Evolutionary conservation across 2,113 vertebrate genomes (phyloP).

Genomic region (Cavia porcellus): DNA sequence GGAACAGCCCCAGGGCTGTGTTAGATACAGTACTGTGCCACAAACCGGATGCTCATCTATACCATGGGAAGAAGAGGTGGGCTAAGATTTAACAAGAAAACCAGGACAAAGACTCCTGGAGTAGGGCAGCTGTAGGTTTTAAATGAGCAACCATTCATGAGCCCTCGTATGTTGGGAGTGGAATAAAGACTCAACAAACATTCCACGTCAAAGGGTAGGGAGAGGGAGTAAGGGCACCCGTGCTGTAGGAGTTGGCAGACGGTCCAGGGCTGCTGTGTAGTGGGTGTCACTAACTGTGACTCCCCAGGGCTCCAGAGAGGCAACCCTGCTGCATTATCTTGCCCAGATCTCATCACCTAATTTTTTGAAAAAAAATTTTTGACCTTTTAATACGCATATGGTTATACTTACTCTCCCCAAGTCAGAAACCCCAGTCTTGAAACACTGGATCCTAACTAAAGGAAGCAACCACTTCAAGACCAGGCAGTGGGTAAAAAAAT

Average conservation of each 20-base stretch:
- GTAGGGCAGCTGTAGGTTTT: background rate
- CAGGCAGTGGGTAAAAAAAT: background rate
- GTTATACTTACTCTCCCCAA: background rate
- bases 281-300: background rate
- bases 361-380: background rate
- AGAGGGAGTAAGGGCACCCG: background rate
- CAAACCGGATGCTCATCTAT: background rate
- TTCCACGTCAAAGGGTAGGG: accelerated
- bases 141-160: background rate
- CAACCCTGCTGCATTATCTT: background rate
- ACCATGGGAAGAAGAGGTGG: background rate
- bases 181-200: background rate
- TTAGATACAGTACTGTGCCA: background rate
- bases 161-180: background rate
- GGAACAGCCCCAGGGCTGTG: background rate
- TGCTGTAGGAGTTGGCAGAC: too few species aligned
- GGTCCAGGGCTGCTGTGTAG: background rate
- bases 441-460: background rate
- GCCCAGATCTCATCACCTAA: background rate
- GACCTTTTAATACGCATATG: background rate
- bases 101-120: background rate
- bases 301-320: background rate
- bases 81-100: background rate
- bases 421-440: constrained; percentile 5
- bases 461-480: background rate